Evolutionary conservation across 2,113 vertebrate species (phyloP), one percentile per base, ranked within the genome.

Genomic region (Stictonetta naevosa): DNA sequence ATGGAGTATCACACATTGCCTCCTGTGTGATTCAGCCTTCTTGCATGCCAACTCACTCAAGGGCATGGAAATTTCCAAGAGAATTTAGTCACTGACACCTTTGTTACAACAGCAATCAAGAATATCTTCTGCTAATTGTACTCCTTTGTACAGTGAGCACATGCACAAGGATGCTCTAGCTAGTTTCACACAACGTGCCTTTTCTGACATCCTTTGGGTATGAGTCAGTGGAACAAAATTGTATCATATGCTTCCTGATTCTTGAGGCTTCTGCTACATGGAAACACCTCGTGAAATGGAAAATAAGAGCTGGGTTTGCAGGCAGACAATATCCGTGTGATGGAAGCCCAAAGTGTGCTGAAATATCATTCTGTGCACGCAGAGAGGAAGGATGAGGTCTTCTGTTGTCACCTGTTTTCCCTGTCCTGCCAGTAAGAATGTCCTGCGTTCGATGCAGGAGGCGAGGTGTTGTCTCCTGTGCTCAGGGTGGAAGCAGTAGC

Each of bases 31-130:
- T 50, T 52, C 34, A 38, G 3, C 20, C 8, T 2, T 5, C 18
- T 48, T 36, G 1, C 1, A 23, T 4, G n/a, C 40, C 28, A 28
- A 21, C 18, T 26, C 5, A 84, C 38, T 44, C 52, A 26, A 60
- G 28, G 14, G 16, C 20, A 12, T 0, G 21, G 62, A 1, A 8
- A 2, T 48, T 84, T 78, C 33, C 33, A 77, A 13, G 44, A 80
- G 21, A 33, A 28, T 52, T 71, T 29, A 16, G n/a, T 50, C 36
- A 5, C 13, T 33, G 17, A 8, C 33, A 34, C 14, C 23, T 83
- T 92, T 0, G 0, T 84, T 86, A 73, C 2, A 11, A 1, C 10
- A 36, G 56, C 2, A 7, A 25, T 38, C 21, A 31, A 50, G 28
- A 62, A 14, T 20, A 15, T 52, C 66, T 64, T n/a, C 10, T 34